phyloP scores from a whole-genome alignment of 2,113 vertebrate genomes.

The Mellivora capensis region DNA sequence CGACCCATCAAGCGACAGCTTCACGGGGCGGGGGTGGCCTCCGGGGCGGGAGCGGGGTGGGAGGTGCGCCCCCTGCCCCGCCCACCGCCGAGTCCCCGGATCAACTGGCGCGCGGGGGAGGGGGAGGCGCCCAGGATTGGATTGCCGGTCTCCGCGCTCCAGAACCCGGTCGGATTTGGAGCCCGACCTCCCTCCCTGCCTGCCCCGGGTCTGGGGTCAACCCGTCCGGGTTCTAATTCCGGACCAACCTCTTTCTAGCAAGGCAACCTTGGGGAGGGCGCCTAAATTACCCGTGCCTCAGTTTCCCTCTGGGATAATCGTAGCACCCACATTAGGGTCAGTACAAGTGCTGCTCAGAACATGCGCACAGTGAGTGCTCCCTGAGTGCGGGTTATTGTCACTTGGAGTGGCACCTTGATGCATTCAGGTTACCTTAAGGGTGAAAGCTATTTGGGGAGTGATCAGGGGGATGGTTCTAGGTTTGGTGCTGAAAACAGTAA shows the following conservation, averaged over 20 bases:
- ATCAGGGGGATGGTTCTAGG: not conserved
- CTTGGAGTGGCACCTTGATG: not conserved
- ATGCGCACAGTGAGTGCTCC: not conserved
- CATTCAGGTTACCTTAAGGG: not conserved
- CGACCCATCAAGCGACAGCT: not conserved
- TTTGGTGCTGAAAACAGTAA: not conserved
- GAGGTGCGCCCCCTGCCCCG: not conserved
- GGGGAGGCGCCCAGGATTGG: not conserved
- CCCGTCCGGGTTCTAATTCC: accelerated
- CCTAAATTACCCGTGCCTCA: not conserved
- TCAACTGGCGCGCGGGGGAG: accelerated
- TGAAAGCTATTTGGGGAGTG: not conserved
- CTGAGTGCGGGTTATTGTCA: accelerated
- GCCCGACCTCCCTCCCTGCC: not conserved
- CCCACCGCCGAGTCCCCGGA: not conserved
- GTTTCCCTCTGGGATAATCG: not conserved
- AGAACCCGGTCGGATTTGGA: accelerated
- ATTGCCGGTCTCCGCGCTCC: not conserved
- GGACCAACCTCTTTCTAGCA: not conserved
- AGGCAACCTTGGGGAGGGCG: not conserved
- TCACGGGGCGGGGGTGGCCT: too few species aligned
- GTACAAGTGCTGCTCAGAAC: not conserved
- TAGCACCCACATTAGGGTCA: accelerated
- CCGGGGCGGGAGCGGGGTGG: accelerated
- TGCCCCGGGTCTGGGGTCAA: not conserved